Evolutionary conservation across 1,140 invertebrate genomes (phyloP).

Genomic region (Lepidurus packardi): DNA sequence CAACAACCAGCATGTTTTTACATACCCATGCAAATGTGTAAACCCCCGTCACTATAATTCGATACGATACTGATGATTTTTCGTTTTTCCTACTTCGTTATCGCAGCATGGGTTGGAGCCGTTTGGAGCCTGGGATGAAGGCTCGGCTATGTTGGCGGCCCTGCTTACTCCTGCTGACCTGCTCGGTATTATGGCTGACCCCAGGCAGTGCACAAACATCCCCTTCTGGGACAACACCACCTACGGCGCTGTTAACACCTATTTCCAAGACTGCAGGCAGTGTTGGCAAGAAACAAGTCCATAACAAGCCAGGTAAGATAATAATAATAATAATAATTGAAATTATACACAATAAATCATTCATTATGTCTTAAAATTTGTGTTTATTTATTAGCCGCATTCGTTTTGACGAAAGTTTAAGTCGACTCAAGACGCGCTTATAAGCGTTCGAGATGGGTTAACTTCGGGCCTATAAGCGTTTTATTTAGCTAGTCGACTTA

Average conservation of each 20-base stretch:
- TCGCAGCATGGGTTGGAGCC: neutral
- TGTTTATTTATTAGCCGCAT: too few species aligned
- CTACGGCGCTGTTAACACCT: conserved; percentile 7
- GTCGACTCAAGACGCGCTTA: too few species aligned
- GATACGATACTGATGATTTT: neutral
- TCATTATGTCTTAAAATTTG: neutral
- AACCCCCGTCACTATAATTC: neutral
- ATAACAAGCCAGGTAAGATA: conserved; percentile 9
- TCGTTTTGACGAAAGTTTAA: too few species aligned
- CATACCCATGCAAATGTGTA: neutral
- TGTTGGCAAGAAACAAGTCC: neutral
- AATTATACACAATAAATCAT: neutral
- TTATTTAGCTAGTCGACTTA: too few species aligned
- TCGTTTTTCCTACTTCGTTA: neutral
- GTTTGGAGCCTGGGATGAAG: neutral
- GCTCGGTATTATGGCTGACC: neutral
- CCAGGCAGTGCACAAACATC: conserved; percentile 1
- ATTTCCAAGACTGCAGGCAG: neutral
- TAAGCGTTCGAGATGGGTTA: too few species aligned
- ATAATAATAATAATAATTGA: neutral
- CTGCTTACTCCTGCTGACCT: conserved; percentile 6
- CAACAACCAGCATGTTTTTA: neutral
- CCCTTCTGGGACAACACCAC: neutral
- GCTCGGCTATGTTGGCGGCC: conserved; percentile 16
- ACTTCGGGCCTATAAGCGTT: too few species aligned